Evolutionary conservation across 1,140 invertebrate species (phyloP), one percentile per base, ranked within the genome.

Genomic region (Psix sp.): DNA sequence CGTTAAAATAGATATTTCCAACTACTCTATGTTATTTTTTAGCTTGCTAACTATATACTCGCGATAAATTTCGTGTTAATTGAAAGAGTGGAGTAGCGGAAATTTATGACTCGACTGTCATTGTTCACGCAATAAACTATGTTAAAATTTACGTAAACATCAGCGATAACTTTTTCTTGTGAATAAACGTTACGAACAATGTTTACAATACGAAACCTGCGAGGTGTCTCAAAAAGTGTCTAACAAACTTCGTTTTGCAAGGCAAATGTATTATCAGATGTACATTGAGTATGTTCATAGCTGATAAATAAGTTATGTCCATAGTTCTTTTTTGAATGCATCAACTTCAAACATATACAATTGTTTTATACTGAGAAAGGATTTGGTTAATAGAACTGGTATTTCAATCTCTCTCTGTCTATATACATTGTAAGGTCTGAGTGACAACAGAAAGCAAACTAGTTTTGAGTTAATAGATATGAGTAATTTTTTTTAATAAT

Each of bases 101-200:
- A 57, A 54, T 63, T 63, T 72, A 72, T 17, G 57, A 57, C 51
- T 17, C 42, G 24, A 35, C 16, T 38, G 46, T 48, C 20, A 45
- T 49, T 52, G 26, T 59, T 57, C 57, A 72, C 59, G 59, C 59
- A 38, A 45, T 72, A 72, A 72, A 72, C 63, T 63, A 63, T 51
- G 3, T 20, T 29, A 17, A 51, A 72, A 63, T 63, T 57, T 57
- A 42, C 49, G 57, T 26, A 63, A 62, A 72, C 39, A 63, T 57
- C 46, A 57, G 63, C 59, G 38, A 51, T 63, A 57, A 62, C 45
- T 72, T 72, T 51, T 72, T 43, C 56, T 52, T 46, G 60, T 31
- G 57, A 62, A 56, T 62, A 54, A 36, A 42, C 57, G 36, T 56
- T 40, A 56, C 48, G 16, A 59, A 51, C 59, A 68, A 59, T 59